phyloP scores from a whole-genome alignment of 2,113 vertebrate genomes.

The Sorex fumeus region DNA sequence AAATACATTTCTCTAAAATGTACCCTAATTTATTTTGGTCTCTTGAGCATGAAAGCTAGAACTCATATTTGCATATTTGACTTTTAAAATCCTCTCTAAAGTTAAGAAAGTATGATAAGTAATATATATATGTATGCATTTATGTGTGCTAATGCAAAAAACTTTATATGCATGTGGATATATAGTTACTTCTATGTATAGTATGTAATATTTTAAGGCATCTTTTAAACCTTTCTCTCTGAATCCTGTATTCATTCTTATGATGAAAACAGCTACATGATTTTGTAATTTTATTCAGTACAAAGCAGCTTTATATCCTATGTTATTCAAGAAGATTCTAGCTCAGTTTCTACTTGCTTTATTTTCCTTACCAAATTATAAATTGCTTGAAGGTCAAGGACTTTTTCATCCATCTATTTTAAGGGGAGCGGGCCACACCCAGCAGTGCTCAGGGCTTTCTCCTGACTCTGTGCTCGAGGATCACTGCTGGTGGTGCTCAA shows the following conservation, averaged over 20 bases:
- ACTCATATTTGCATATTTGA: background rate
- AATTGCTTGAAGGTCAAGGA: conserved; percentile 22
- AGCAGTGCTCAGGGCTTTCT: too few relatives aligned
- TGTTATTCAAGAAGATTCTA: conserved; percentile 14
- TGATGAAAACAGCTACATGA: background rate
- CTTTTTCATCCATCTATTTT: background rate
- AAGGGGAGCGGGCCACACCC: too few relatives aligned
- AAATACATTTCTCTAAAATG: conserved; percentile 36
- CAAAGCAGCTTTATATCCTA: background rate
- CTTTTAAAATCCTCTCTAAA: background rate
- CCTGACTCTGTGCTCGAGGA: too few relatives aligned
- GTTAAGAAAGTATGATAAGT: background rate
- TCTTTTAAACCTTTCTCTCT: background rate
- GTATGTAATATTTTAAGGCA: conserved; percentile 51
- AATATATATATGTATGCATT: background rate
- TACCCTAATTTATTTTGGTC: conserved; percentile 53
- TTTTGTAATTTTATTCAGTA: conserved; percentile 49
- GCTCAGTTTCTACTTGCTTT: conserved; percentile 17
- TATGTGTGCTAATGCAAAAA: background rate
- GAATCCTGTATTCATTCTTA: background rate
- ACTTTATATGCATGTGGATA: background rate
- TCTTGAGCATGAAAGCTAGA: background rate
- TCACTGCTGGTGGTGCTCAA: too few relatives aligned
- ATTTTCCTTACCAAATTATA: background rate
- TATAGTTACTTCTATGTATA: background rate